These are phyloP conservation scores for Habroteleia sp. DNA, from an alignment of 2,888 invertebrate species.

Conservation along the genomic window DNA sequence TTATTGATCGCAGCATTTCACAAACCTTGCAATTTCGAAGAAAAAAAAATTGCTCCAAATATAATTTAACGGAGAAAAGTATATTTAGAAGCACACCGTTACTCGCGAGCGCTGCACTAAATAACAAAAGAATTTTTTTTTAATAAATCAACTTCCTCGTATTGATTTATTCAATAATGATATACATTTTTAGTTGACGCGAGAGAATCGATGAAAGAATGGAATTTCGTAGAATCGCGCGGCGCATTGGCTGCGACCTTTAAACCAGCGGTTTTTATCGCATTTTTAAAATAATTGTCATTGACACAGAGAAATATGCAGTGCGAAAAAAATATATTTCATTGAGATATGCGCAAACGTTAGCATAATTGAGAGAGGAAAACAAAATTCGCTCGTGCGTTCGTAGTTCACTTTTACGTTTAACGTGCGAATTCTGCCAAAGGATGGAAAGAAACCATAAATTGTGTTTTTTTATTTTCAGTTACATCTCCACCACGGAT, in stretches of 20 bases:
- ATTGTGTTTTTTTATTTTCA: conserved; percentile 78
- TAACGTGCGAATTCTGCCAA: not conserved
- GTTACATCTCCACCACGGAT: conserved; percentile 95
- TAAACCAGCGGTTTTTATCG: not conserved
- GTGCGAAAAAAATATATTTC: too few relatives aligned
- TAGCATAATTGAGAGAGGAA: too few relatives aligned
- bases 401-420: not conserved
- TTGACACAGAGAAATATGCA: not conserved
- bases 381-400: too few relatives aligned
- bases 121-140: conserved; percentile 1
- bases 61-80: not conserved
- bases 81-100: conserved; percentile 1
- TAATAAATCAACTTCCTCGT: too few relatives aligned
- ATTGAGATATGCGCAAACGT: too few relatives aligned
- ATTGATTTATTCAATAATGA: conserved; percentile 13
- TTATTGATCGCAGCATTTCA: conserved; percentile 23
- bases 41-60: conserved; percentile 7
- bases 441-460: not conserved
- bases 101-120: not conserved
- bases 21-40: conserved; percentile 17
- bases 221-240: conserved; percentile 3
- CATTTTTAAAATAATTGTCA: not conserved
- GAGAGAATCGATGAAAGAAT: conserved; percentile 13
- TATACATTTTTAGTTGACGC: conserved; percentile 6
- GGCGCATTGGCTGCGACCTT: conserved; percentile 4